These are phyloP conservation scores for Holothuria leucospilota DNA, from an alignment of 53 echinoderm and acorn worm genomes.

Conservation along the genomic window DNA sequence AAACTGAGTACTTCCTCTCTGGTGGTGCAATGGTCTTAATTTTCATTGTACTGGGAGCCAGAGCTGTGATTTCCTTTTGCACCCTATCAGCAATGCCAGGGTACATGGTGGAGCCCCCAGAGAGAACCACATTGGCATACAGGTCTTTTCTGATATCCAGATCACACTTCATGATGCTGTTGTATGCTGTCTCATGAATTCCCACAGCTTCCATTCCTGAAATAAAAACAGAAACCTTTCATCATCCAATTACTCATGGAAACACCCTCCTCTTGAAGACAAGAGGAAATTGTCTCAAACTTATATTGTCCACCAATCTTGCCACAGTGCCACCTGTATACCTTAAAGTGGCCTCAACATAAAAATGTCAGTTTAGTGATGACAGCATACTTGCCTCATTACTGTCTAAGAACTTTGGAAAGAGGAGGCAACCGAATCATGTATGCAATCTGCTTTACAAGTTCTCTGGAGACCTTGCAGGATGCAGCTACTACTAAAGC, in stretches of 20 bases:
- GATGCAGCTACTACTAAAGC: too few species aligned
- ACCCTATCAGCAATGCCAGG: conserved; percentile 69
- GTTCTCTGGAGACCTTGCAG: too few species aligned
- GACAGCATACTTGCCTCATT: too few species aligned
- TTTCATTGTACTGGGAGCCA: conserved; percentile 74
- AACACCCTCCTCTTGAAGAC: too few species aligned
- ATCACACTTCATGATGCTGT: conserved; percentile 74
- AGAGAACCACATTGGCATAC: conserved; percentile 71
- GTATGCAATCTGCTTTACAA: too few species aligned
- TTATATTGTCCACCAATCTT: too few species aligned
- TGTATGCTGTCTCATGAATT: conserved; percentile 54
- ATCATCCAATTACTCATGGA: neutral
- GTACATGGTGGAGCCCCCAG: conserved; percentile 76
- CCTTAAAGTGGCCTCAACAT: too few species aligned
- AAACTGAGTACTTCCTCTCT: conserved; percentile 74
- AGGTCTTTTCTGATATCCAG: conserved; percentile 75
- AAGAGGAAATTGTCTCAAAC: too few species aligned
- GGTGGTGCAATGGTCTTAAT: conserved; percentile 72
- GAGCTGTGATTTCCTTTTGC: conserved; percentile 58
- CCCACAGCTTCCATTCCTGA: conserved; percentile 53
- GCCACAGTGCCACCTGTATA: too few species aligned
- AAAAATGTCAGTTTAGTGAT: too few species aligned
- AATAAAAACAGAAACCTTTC: neutral
- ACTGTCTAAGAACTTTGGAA: too few species aligned
- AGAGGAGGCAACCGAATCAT: too few species aligned